Percentiles rank a stretch among this genome's conserved stretches.
Conservation (phyloP, 2,113 vertebrate genomes). For the Bubo blakistoni region DNA sequence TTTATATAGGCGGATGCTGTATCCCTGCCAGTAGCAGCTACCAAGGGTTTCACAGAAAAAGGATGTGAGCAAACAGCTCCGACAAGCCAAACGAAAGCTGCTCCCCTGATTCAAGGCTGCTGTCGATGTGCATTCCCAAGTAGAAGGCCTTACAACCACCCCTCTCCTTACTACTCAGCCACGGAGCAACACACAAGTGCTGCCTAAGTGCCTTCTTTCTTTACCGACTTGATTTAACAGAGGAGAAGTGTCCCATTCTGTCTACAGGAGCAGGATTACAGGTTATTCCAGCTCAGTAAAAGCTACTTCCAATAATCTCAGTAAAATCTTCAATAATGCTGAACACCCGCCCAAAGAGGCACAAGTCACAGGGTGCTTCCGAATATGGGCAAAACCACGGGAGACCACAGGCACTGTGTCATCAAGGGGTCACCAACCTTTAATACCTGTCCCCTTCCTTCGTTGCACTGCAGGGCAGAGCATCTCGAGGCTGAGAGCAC, state of each 20-base stretch:
- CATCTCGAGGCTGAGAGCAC: accelerated
- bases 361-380: background rate
- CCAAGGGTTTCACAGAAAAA: background rate
- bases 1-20: background rate
- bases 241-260: background rate
- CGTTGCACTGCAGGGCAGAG: background rate
- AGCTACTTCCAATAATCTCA: background rate
- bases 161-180: background rate
- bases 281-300: background rate
- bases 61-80: background rate
- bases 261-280: background rate
- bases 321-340: background rate
- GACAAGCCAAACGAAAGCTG: background rate
- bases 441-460: background rate
- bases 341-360: background rate
- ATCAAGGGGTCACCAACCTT: background rate
- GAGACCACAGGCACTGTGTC: background rate
- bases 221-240: background rate
- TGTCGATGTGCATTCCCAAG: background rate
- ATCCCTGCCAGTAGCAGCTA: background rate
- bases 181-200: background rate
- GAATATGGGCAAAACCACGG: background rate
- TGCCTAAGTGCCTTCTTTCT: background rate
- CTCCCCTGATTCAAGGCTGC: background rate
- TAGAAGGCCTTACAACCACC: background rate